phyloP scores from a whole-genome alignment of 2,113 vertebrate genomes.

The Trogon surrucura region DNA sequence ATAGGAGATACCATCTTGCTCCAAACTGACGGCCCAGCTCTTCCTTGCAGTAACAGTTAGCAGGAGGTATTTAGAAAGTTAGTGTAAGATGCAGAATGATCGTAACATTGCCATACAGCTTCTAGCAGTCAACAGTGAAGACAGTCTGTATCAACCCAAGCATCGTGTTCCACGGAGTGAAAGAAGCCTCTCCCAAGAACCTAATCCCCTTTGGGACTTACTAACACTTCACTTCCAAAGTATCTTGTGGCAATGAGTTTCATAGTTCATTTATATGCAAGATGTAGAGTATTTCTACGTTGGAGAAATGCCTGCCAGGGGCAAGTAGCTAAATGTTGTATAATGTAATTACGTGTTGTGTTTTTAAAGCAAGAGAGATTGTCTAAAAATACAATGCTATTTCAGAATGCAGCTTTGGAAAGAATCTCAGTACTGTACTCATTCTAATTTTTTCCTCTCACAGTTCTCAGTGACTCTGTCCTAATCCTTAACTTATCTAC shows the following conservation, averaged over 20 bases:
- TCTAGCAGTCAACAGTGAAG: background rate
- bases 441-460: background rate
- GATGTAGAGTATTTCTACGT: background rate
- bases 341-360: background rate
- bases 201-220: background rate
- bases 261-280: background rate
- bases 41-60: background rate
- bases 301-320: background rate
- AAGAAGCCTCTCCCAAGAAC: background rate
- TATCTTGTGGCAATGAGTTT: background rate
- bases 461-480: constrained; percentile 5
- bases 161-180: background rate
- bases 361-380: constrained; percentile 43
- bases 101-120: background rate
- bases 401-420: constrained; percentile 56
- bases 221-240: background rate
- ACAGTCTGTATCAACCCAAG: background rate
- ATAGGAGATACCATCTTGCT: background rate
- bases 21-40: background rate
- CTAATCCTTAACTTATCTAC: constrained; percentile 50
- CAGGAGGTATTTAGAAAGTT: background rate
- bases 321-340: background rate
- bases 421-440: constrained; percentile 38
- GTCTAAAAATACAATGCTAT: constrained; percentile 49
- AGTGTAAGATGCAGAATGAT: background rate